phyloP scores from a whole-genome alignment of 2,797 vertebrate genomes.

The Coracias cyanogaster region DNA sequence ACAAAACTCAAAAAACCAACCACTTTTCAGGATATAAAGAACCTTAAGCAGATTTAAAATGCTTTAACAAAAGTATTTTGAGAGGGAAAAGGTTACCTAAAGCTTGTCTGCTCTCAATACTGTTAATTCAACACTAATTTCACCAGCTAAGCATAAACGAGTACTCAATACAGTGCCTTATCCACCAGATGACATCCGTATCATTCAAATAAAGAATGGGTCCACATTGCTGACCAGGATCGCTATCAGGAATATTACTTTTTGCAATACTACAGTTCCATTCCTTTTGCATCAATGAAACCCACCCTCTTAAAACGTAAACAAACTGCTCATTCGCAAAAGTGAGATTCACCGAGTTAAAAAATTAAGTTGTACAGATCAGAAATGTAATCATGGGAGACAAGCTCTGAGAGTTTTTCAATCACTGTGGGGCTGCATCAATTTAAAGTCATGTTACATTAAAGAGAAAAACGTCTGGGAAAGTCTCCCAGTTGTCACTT shows the following conservation, averaged over 20 bases:
- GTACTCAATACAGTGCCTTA: not conserved
- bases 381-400: conserved; percentile 86
- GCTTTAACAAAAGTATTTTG: not conserved
- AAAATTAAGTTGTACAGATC: conserved; percentile 86
- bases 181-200: not conserved
- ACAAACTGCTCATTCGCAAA: conserved; percentile 69
- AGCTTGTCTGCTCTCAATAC: not conserved
- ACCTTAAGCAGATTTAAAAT: not conserved
- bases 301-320: conserved; percentile 21
- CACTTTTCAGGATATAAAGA: not conserved
- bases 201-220: not conserved
- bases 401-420: conserved; percentile 86
- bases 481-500: conserved; percentile 82
- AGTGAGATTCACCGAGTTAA: conserved; percentile 77
- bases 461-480: conserved; percentile 82
- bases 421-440: conserved; percentile 84
- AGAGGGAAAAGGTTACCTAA: not conserved
- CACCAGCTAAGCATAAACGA: not conserved
- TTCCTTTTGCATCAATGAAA: conserved; percentile 1
- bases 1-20: not conserved
- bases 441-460: conserved; percentile 87
- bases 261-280: not conserved
- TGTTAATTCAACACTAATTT: not conserved
- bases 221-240: not conserved
- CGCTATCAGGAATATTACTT: not conserved